Evolutionary conservation across 2,113 vertebrate species (phyloP).

Genomic region (Toxotes chatareus): DNA sequence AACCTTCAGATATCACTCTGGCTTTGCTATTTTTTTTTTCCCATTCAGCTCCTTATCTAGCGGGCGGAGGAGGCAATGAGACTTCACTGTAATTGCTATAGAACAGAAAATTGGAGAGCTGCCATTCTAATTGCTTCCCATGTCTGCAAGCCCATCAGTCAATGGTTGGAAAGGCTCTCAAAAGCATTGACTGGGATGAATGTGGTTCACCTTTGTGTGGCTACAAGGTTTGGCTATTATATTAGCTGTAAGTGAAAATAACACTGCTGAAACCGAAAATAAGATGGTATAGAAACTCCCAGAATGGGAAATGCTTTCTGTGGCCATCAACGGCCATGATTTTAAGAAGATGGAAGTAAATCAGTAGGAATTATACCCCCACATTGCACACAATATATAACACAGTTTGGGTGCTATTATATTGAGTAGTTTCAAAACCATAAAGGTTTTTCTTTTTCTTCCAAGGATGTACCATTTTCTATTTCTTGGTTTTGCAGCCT

Average conservation of each 20-base stretch:
- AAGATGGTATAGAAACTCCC: background rate
- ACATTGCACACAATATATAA: background rate
- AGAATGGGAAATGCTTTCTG: background rate
- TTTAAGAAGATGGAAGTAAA: background rate
- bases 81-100: slow-evolving; percentile 60
- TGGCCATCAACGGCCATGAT: background rate
- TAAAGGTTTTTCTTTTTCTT: background rate
- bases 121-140: slow-evolving; percentile 60
- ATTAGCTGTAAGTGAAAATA: slow-evolving; percentile 21
- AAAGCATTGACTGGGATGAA: slow-evolving; percentile 26
- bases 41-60: slow-evolving; percentile 40
- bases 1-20: slow-evolving; percentile 48
- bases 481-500: slow-evolving; percentile 3
- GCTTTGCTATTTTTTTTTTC: slow-evolving; percentile 5
- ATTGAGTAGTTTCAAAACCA: background rate
- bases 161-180: slow-evolving; percentile 46
- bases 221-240: slow-evolving; percentile 18
- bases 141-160: slow-evolving; percentile 55
- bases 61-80: slow-evolving; percentile 37
- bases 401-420: background rate
- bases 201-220: slow-evolving; percentile 37
- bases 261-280: background rate
- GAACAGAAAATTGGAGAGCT: slow-evolving; percentile 56
- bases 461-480: slow-evolving; percentile 3
- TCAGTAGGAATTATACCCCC: background rate